Conservation (phyloP, 2,113 vertebrate genomes). For the Thryonomys swinderianus region DNA sequence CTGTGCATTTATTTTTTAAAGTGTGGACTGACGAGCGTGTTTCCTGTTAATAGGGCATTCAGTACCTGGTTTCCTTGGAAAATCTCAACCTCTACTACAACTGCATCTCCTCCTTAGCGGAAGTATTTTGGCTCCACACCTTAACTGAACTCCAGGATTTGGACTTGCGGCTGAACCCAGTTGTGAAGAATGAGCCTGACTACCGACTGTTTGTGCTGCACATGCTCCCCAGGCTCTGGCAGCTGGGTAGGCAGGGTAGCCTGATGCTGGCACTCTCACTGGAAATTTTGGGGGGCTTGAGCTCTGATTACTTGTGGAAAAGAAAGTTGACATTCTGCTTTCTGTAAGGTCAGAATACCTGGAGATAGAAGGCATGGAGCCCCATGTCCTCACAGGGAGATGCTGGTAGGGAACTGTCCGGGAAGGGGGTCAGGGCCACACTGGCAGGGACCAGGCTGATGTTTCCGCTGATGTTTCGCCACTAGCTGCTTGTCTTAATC, state of each 20-base stretch:
- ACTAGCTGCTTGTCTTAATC: not conserved
- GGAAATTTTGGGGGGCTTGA: accelerated
- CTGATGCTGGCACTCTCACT: accelerated
- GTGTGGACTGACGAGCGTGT: not conserved
- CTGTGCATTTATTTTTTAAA: not conserved
- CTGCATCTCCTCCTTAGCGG: slow-evolving; percentile 86
- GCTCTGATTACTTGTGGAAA: not conserved
- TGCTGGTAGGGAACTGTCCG: not conserved
- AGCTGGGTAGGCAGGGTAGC: slow-evolving; percentile 82
- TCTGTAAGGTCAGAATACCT: not conserved
- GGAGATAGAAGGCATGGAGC: not conserved
- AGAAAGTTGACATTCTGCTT: not conserved
- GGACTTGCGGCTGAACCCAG: slow-evolving; percentile 91
- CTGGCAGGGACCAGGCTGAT: not conserved
- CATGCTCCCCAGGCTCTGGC: slow-evolving; percentile 86
- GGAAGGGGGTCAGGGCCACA: not conserved
- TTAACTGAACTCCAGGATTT: slow-evolving; percentile 85
- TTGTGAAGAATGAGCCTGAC: slow-evolving; percentile 84
- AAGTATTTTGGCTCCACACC: slow-evolving; percentile 85
- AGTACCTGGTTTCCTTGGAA: slow-evolving; percentile 87
- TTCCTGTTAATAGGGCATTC: slow-evolving; percentile 84
- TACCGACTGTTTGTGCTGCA: slow-evolving; percentile 88
- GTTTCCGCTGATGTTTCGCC: no score
- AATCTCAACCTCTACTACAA: slow-evolving; percentile 91
- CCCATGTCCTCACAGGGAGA: not conserved